Evolutionary conservation across 37 sponge, comb jelly and placozoan species (phyloP), one percentile per base, ranked within the genome.

Genomic region (Trichoplax adhaerens): DNA sequence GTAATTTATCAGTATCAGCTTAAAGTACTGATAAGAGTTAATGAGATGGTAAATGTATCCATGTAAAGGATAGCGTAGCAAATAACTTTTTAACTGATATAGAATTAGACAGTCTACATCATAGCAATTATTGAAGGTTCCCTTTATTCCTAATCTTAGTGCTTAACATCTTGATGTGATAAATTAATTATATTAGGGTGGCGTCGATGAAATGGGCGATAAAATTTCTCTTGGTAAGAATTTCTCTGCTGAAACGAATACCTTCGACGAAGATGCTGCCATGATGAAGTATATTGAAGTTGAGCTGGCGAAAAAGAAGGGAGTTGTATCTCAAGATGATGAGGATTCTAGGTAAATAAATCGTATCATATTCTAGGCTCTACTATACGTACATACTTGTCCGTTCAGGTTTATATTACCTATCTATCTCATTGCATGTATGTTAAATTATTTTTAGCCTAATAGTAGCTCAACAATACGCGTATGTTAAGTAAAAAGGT

Each of bases 241-340:
- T 55, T 91, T 91, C 72, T 86, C 91, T 8, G 86, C 89, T 62
- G 91, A 91, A 68, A 87, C 91, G 0, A 82, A 86, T 12, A 61
- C 51, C 52, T 54, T 78, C 49, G 91, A 91, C 54, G 88, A 91
- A 56, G 89, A 91, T 53, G 77, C 73, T 48, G 76, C 80, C 74
- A 91, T 91, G 91, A 50, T 91, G 77, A 76, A 81, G 55, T 91
- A 91, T 76, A 91, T 91, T 66, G 91, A 90, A 50, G 73, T 83
- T 12, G 85, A 91, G 62, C 81, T 87, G 78, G 66, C 67, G 1
- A 87, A 80, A 71, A 80, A 57, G 64, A 86, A 78, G 52, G 72
- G 71, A 29, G 48, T 5, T 10, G 52, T n/a, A 1, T 4, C 53
- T 0, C 62, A 64, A 48, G 62, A 57, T 56, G 76, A 72, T 10